These are phyloP conservation scores for Tholera decimalis DNA, from an alignment of 2,888 invertebrate genomes.

Conservation along the genomic window DNA sequence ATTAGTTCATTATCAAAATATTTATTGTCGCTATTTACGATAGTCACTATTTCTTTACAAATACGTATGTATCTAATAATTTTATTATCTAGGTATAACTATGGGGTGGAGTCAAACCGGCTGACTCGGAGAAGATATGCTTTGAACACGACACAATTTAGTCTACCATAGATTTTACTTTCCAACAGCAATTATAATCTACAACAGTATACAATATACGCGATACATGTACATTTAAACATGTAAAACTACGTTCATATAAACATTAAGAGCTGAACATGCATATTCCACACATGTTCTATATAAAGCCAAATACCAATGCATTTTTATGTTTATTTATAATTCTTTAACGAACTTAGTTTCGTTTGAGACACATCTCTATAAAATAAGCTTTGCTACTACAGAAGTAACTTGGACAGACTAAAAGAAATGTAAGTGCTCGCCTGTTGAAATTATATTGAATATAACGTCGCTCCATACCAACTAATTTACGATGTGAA, in stretches of 20 bases:
- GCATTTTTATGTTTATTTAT: constrained; percentile 89
- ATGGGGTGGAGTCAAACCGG: constrained; percentile 73
- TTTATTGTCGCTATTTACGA: constrained; percentile 79
- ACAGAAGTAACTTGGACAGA: constrained; percentile 54
- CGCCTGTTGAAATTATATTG: constrained; percentile 42
- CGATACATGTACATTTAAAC: constrained; percentile 75
- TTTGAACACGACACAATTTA: constrained; percentile 86
- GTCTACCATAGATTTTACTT: constrained; percentile 76
- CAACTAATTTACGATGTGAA: neutral
- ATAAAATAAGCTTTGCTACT: constrained; percentile 65
- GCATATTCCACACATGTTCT: constrained; percentile 85
- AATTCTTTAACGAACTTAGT: constrained; percentile 69
- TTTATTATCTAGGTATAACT: constrained; percentile 59
- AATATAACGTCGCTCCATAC: constrained; percentile 10
- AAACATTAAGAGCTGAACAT: constrained; percentile 89
- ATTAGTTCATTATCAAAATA: constrained; percentile 80
- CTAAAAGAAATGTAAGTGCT: constrained; percentile 45
- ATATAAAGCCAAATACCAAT: constrained; percentile 92
- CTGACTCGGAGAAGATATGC: constrained; percentile 80
- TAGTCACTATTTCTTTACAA: constrained; percentile 71
- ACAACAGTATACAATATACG: constrained; percentile 81
- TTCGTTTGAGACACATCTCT: constrained; percentile 65
- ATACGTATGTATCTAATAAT: constrained; percentile 68
- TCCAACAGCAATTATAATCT: constrained; percentile 81
- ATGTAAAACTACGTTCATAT: constrained; percentile 79